Conservation (phyloP, 2,888 invertebrate species). For the Cheilosia soror region DNA sequence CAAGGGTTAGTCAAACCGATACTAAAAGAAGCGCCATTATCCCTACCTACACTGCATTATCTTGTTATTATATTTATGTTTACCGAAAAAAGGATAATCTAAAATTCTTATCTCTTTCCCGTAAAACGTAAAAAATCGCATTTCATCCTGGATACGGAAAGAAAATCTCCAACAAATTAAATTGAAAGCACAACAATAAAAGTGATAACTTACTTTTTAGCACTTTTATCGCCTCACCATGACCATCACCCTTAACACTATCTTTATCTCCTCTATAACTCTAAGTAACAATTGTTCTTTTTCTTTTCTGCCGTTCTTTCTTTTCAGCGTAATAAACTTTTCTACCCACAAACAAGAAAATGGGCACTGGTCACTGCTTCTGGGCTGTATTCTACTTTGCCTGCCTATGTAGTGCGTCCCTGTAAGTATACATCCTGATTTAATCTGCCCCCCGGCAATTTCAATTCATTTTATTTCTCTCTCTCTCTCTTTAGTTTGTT, state of each 20-base stretch:
- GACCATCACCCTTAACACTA: conserved; percentile 9
- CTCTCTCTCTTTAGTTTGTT: conserved; percentile 10
- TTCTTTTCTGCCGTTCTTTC: conserved; percentile 33
- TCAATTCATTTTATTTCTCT: conserved; percentile 36
- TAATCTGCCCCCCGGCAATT: conserved; percentile 25
- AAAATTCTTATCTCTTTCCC: not conserved
- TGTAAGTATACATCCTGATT: conserved; percentile 81
- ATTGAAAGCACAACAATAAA: conserved; percentile 5
- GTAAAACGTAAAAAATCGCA: not conserved
- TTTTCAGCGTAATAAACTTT: conserved; percentile 68
- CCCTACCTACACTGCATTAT: not conserved
- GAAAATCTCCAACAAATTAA: conserved; percentile 16
- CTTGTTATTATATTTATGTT: not conserved
- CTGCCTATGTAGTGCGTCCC: conserved; percentile 84
- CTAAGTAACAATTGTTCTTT: conserved; percentile 33
- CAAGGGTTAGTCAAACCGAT: not conserved
- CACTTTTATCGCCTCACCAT: conserved; percentile 19
- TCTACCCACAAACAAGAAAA: conserved; percentile 77
- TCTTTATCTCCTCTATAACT: conserved; percentile 12
- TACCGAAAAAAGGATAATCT: not conserved
- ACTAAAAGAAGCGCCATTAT: not conserved
- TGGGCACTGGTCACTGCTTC: conserved; percentile 84
- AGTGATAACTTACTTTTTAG: not conserved
- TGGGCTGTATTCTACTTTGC: conserved; percentile 84
- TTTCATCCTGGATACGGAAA: not conserved